Evolutionary conservation across 1,140 invertebrate genomes (phyloP).

Genomic region (Nephila pilipes): DNA sequence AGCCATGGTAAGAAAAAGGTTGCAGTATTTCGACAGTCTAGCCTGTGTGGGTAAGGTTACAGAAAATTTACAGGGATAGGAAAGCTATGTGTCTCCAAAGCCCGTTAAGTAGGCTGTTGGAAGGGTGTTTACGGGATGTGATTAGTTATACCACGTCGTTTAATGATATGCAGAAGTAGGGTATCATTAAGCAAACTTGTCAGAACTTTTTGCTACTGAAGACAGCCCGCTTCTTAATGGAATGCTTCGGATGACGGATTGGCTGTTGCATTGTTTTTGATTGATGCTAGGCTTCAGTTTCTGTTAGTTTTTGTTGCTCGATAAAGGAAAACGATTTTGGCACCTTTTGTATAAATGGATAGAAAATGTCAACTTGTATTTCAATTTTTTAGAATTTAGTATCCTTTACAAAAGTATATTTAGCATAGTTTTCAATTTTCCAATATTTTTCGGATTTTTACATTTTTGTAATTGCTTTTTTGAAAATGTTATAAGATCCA

Average conservation of each 20-base stretch:
- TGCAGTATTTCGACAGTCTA: neutral
- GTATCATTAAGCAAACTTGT: neutral
- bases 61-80: neutral
- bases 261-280: neutral
- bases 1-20: neutral
- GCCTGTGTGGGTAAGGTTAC: neutral
- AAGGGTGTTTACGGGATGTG: neutral
- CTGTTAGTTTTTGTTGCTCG: neutral
- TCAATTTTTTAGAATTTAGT: no score
- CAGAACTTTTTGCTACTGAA: neutral
- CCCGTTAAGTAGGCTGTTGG: conserved; percentile 12
- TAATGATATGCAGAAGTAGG: neutral
- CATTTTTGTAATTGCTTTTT: no score
- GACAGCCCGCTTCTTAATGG: neutral
- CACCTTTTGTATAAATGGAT: no score
- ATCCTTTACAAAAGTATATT: no score
- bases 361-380: no score
- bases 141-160: neutral
- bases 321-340: neutral
- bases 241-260: neutral
- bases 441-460: no score
- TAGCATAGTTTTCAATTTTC: no score
- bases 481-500: no score
- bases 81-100: neutral
- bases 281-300: neutral